Conservation (phyloP, 2,113 vertebrate genomes). For the Cololabis saira region DNA sequence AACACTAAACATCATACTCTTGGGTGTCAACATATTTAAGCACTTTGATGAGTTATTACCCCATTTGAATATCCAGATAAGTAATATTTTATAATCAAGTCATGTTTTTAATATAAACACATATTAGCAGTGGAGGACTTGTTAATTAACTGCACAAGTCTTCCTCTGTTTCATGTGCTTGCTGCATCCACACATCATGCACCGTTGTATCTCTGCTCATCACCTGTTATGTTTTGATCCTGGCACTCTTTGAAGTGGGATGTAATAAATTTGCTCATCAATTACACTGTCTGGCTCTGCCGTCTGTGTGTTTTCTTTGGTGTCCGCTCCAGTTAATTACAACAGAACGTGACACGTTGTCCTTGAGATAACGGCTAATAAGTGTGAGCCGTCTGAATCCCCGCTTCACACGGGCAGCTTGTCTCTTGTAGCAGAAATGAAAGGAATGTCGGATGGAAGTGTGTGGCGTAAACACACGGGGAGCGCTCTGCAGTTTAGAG, state of each 20-base stretch:
- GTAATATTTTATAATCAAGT: too few species aligned
- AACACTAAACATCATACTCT: too few species aligned
- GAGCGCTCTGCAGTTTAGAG: background rate
- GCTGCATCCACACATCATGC: background rate
- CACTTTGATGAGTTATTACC: too few species aligned
- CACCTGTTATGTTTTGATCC: slow-evolving; percentile 41
- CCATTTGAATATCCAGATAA: too few species aligned
- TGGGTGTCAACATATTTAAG: too few species aligned
- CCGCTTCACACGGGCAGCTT: slow-evolving; percentile 25
- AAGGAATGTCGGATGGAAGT: background rate
- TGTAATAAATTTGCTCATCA: slow-evolving; percentile 67
- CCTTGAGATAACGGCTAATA: slow-evolving; percentile 65
- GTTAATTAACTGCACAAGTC: too few species aligned
- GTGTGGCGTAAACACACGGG: background rate
- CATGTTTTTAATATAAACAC: too few species aligned
- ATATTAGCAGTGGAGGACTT: too few species aligned
- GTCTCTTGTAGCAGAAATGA: slow-evolving; percentile 6
- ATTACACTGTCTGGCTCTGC: slow-evolving; percentile 50
- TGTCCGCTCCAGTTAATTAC: slow-evolving; percentile 68
- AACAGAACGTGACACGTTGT: slow-evolving; percentile 48
- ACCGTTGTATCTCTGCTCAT: slow-evolving; percentile 9
- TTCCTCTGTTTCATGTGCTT: background rate
- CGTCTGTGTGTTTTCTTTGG: slow-evolving; percentile 60
- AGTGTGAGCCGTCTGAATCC: slow-evolving; percentile 47
- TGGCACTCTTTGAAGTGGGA: slow-evolving; percentile 51